A percentile compares a stretch with the other conserved stretches of the same genome.
These are phyloP conservation scores for Teleogryllus oceanicus DNA, from an alignment of 2,888 invertebrate genomes.

Conservation along the genomic window DNA sequence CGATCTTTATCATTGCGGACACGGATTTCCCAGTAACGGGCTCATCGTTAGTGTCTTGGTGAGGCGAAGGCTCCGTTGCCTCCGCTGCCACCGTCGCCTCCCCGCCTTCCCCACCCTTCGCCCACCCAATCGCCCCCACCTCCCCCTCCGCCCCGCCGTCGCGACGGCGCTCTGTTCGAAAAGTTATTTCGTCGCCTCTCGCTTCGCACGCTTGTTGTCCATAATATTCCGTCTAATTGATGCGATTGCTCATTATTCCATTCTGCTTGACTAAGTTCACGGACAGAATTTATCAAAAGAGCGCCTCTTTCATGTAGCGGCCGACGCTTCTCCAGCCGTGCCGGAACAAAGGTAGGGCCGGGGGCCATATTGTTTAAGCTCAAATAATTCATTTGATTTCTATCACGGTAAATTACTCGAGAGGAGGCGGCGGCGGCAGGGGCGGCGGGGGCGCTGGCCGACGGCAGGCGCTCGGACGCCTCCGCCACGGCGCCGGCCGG, in stretches of 20 bases:
- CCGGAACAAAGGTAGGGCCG: constrained; percentile 18
- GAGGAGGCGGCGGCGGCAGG: background rate
- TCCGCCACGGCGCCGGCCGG: too few species aligned
- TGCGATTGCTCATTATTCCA: constrained; percentile 18
- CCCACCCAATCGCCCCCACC: background rate
- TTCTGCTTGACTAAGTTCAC: constrained; percentile 2
- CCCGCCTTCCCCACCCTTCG: background rate
- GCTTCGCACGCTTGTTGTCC: background rate
- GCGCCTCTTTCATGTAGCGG: constrained; percentile 2
- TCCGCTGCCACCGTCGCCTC: background rate
- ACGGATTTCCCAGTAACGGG: constrained; percentile 9
- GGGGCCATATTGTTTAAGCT: constrained; percentile 9
- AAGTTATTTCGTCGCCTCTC: constrained; percentile 10
- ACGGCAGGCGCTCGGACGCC: too few species aligned
- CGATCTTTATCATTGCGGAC: constrained; percentile 1
- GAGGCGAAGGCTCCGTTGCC: background rate
- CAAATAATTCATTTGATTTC: constrained; percentile 18
- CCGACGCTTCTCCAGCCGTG: background rate
- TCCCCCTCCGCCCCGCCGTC: background rate
- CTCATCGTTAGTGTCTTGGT: background rate
- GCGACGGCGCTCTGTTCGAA: constrained; percentile 1
- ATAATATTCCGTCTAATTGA: constrained; percentile 18
- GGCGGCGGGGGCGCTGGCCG: too few species aligned
- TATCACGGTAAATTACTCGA: constrained; percentile 9
- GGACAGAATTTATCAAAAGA: constrained; percentile 4